Conservation (phyloP, 2,113 vertebrate species). For the Eidolon helvum region DNA sequence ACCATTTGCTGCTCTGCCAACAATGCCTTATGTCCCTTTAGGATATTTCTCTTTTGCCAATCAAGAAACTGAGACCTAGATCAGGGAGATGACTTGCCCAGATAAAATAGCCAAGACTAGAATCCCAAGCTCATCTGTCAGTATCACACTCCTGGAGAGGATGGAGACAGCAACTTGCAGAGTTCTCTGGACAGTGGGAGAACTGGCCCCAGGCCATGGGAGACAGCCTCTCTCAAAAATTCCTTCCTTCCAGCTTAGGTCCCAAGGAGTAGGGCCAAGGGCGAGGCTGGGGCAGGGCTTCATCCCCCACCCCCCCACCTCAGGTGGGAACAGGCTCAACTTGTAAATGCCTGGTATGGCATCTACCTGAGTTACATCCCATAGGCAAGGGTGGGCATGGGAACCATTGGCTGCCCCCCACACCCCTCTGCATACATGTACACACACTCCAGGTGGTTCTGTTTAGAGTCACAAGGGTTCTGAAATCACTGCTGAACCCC, state of each 20-base stretch:
- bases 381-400: constrained; percentile 30
- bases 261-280: not conserved
- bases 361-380: constrained; percentile 58
- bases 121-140: not conserved
- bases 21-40: not conserved
- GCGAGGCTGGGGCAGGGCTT: not conserved
- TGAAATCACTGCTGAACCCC: constrained; percentile 43
- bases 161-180: not conserved
- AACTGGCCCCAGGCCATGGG: not conserved
- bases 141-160: not conserved
- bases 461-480: constrained; percentile 48
- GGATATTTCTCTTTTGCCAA: not conserved
- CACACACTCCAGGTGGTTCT: constrained; percentile 55
- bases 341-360: constrained; percentile 40
- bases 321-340: not conserved
- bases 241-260: constrained; percentile 4
- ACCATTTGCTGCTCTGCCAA: not conserved
- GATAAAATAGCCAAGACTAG: not conserved
- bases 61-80: constrained; percentile 10
- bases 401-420: not conserved
- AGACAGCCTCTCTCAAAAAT: constrained; percentile 5
- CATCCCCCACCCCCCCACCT: not conserved
- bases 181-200: not conserved
- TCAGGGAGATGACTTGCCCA: not conserved
- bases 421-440: not conserved